These are phyloP conservation scores for Brachyalestes nurse DNA, from an alignment of 2,797 vertebrate species.

Conservation along the genomic window DNA sequence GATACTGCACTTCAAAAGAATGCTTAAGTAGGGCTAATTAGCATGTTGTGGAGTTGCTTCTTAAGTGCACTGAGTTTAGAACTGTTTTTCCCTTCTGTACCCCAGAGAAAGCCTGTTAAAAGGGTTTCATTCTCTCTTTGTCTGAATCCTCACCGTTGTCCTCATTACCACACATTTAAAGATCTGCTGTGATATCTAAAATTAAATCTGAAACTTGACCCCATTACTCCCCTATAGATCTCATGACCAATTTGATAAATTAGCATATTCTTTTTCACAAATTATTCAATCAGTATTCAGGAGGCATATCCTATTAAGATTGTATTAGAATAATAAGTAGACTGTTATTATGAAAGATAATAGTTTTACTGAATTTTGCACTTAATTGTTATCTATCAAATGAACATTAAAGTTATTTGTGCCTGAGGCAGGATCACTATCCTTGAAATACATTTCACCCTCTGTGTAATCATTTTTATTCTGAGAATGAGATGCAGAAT, in stretches of 20 bases:
- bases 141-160: background rate
- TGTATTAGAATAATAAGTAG: background rate
- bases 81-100: slow-evolving; percentile 34
- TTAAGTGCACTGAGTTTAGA: slow-evolving; percentile 31
- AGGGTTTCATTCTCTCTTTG: background rate
- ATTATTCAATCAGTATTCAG: slow-evolving; percentile 6
- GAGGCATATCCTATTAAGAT: background rate
- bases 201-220: slow-evolving; percentile 25
- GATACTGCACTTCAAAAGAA: slow-evolving; percentile 54
- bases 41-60: slow-evolving; percentile 28
- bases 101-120: background rate
- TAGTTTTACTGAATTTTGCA: background rate
- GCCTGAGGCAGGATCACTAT: slow-evolving; percentile 9
- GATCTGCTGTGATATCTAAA: slow-evolving; percentile 10
- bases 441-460: background rate
- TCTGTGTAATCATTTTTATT: background rate
- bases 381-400: background rate
- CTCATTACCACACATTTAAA: slow-evolving; percentile 31
- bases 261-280: slow-evolving; percentile 7
- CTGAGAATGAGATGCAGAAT: background rate
- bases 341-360: background rate
- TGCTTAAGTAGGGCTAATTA: slow-evolving; percentile 56
- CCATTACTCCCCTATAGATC: slow-evolving; percentile 5
- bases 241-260: slow-evolving; percentile 12
- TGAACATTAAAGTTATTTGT: background rate